Evolutionary conservation across 2,113 vertebrate genomes (phyloP), one percentile per base, ranked within the genome.

Genomic region (Struthidea cinerea): DNA sequence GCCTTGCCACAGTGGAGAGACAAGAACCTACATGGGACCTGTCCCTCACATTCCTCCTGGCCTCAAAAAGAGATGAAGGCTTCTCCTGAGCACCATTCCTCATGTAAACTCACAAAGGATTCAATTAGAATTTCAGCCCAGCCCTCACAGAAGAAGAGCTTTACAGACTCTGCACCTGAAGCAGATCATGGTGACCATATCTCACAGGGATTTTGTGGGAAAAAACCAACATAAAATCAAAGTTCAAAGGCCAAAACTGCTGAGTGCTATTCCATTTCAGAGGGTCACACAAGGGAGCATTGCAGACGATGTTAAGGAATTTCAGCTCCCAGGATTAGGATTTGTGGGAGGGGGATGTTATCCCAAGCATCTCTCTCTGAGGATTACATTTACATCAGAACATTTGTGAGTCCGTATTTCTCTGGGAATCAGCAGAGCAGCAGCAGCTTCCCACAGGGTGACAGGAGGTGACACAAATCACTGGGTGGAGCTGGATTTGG

Each of bases 301-400:
- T 56, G 32, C 7, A 5, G 32, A 37, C 0, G 0, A 23, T 5
- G 5, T 41, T 26, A 73, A 30, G 20, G 27, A 75, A 71, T 89
- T 75, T 33, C 37, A 57, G 0, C 5, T 57, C 22, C 75, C 23
- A 33, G 42, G n/a, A 61, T 65, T 44, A 85, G 47, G 65, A 61
- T 17, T 24, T 65, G 27, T 60, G 52, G 50, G 57, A 75, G n/a
- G 20, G 28, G 33, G 20, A 24, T 41, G 35, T 49, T 19, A 44
- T 16, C n/a, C 46, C 13, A 6, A 49, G 8, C 3, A 0, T 50
- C 44, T n/a, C 26, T 30, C 46, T 85, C 46, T 16, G 46, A 79
- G 46, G 52, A 35, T 82, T 93, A 8, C 47, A 42, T 79, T 93
- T 60, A 32, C 41, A 61, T 37, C 74, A 50, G 69, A 77, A 27